Conservation (phyloP, 2,888 invertebrate genomes). For the Galerucella nymphaeae region DNA sequence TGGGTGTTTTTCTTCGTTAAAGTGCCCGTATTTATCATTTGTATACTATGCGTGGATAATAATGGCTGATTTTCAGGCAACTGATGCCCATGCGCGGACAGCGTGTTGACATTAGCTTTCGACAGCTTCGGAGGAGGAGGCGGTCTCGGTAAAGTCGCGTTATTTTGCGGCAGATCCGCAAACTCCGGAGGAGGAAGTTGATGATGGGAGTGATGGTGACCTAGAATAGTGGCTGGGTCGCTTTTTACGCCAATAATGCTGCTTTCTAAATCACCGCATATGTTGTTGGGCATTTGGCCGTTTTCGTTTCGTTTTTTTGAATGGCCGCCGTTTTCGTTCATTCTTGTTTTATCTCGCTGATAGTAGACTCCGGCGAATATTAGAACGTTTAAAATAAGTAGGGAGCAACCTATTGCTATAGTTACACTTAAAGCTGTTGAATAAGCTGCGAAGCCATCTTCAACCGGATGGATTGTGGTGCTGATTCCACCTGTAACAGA, state of each 20-base stretch:
- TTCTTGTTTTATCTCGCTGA: conserved; percentile 86
- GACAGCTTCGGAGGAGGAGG: conserved; percentile 81
- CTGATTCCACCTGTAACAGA: conserved; percentile 56
- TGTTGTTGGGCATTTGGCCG: conserved; percentile 89
- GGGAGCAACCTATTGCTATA: conserved; percentile 93
- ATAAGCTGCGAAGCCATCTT: conserved; percentile 90
- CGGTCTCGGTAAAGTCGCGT: conserved; percentile 76
- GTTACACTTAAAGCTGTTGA: conserved; percentile 92
- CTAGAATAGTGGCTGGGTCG: conserved; percentile 78
- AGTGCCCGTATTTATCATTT: conserved; percentile 81
- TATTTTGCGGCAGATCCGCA: conserved; percentile 81
- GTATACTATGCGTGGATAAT: conserved; percentile 80
- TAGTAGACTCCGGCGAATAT: conserved; percentile 96
- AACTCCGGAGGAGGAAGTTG: conserved; percentile 87
- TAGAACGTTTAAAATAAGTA: conserved; percentile 90
- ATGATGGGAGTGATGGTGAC: conserved; percentile 82
- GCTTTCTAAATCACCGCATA: conserved; percentile 84
- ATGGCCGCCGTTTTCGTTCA: conserved; percentile 70
- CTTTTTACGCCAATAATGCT: conserved; percentile 65
- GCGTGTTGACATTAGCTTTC: conserved; percentile 70
- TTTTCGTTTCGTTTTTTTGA: conserved; percentile 82
- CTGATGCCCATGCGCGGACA: conserved; percentile 66
- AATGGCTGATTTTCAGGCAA: conserved; percentile 77
- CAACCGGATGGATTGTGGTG: conserved; percentile 72
- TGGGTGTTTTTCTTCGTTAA: conserved; percentile 81